A percentile compares a stretch with the other conserved stretches of the same genome.
Evolutionary conservation across 1,140 invertebrate genomes (phyloP).

Genomic region (Bombus superbus): DNA sequence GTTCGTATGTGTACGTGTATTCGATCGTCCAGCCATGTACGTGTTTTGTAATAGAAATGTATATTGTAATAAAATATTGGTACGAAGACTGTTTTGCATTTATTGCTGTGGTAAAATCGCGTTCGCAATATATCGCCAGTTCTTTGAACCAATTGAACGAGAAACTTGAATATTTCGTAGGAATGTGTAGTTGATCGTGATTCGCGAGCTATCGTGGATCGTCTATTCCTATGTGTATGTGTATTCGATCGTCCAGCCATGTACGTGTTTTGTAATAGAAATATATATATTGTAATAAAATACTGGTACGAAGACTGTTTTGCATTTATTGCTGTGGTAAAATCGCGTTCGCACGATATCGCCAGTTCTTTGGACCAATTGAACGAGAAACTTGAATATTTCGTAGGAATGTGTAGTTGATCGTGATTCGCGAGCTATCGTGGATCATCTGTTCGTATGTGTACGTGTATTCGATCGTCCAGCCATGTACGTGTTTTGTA

Average conservation of each 20-base stretch:
- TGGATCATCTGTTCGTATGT: background rate
- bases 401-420: background rate
- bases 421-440: background rate
- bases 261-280: slow-evolving; percentile 39
- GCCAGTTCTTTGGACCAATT: too few relatives aligned
- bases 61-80: background rate
- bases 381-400: background rate
- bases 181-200: background rate
- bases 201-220: background rate
- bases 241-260: background rate
- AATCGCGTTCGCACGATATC: background rate
- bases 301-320: too few relatives aligned
- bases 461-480: background rate
- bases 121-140: too few relatives aligned
- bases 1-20: background rate
- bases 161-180: background rate
- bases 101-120: background rate
- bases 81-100: background rate
- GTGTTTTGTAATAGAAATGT: slow-evolving; percentile 43
- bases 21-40: background rate
- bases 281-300: background rate
- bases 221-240: background rate
- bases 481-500: slow-evolving; percentile 12
- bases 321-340: background rate
- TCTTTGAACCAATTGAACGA: too few relatives aligned